Conservation (phyloP, 2,113 vertebrate species). For the Spheniscus mendiculus region DNA sequence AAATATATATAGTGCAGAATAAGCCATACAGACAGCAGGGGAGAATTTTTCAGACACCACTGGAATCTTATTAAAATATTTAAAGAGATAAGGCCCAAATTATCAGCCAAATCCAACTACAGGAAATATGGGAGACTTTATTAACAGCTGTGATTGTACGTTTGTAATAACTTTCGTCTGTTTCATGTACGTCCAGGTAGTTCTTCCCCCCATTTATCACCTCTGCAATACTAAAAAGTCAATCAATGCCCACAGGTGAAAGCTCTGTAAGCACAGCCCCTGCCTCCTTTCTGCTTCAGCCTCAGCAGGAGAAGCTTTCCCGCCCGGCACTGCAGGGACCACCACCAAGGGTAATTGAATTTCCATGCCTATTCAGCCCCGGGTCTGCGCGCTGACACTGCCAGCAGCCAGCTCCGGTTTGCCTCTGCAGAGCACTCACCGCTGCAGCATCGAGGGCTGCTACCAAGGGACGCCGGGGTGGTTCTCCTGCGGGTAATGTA, state of each 20-base stretch:
- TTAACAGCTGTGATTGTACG: not conserved
- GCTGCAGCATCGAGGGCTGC: fast-evolving
- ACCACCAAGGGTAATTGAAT: conserved; percentile 35
- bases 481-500: fast-evolving
- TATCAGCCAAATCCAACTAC: not conserved
- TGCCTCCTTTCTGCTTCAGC: not conserved
- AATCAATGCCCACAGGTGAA: not conserved
- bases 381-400: fast-evolving
- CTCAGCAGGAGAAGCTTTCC: not conserved
- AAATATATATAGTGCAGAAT: not conserved
- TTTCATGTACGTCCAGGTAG: not conserved
- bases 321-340: not conserved
- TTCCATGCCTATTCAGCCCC: not conserved
- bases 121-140: not conserved
- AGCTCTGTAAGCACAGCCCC: not conserved
- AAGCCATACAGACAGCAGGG: not conserved
- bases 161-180: not conserved
- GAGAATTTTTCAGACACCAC: not conserved
- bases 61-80: conserved; percentile 10
- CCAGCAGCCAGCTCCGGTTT: not conserved
- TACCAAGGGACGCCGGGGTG: fast-evolving
- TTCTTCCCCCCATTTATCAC: not conserved
- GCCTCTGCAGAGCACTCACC: not conserved
- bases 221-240: not conserved
- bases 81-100: not conserved